Percentiles rank a stretch among this genome's conserved stretches.
phyloP scores from a whole-genome alignment of 2,797 vertebrate genomes.

The Gambusia yucatana region DNA sequence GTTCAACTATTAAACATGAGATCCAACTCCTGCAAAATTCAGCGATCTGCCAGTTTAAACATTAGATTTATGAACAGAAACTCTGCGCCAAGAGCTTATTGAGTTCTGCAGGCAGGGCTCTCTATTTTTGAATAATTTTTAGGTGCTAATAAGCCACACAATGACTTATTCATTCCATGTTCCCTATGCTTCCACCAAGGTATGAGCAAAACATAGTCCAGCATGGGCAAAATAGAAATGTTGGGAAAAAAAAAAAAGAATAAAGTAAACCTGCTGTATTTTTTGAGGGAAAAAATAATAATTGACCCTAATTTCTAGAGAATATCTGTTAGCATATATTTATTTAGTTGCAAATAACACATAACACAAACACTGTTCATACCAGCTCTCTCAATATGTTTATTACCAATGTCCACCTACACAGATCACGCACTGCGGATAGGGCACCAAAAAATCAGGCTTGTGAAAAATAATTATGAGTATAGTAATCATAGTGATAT shows the following conservation, averaged over 20 bases:
- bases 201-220: background rate
- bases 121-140: slow-evolving; percentile 30
- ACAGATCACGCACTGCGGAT: background rate
- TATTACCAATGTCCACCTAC: background rate
- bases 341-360: slow-evolving; percentile 5
- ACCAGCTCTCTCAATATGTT: slow-evolving; percentile 7
- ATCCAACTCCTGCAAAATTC: slow-evolving; percentile 49
- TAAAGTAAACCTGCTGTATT: background rate
- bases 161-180: background rate
- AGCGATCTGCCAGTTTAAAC: slow-evolving; percentile 34
- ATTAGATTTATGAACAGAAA: slow-evolving; percentile 39
- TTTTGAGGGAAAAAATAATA: background rate
- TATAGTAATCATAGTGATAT: background rate
- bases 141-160: slow-evolving; percentile 24
- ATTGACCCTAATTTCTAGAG: background rate
- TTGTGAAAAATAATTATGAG: background rate
- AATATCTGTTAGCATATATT: background rate
- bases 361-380: background rate
- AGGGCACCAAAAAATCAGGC: background rate
- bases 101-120: slow-evolving; percentile 20
- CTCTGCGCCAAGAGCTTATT: slow-evolving; percentile 29
- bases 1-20: slow-evolving; percentile 53
- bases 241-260: too few relatives aligned
- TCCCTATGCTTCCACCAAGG: slow-evolving; percentile 2
- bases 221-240: background rate